Conservation (phyloP, 2,888 invertebrate species). For the Corythucha ciliata region DNA sequence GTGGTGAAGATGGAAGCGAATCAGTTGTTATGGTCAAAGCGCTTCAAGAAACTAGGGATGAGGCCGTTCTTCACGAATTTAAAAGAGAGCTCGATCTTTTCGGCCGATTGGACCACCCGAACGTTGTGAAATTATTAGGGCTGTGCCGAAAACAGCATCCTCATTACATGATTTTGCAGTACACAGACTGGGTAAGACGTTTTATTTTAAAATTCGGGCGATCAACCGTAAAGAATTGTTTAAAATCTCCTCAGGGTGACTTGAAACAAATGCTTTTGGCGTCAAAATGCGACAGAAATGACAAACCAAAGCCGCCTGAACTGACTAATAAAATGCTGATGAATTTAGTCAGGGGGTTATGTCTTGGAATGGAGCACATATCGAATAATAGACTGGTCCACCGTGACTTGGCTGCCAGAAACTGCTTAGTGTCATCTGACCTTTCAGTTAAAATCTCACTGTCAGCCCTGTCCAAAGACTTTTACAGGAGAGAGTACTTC, state of each 20-base stretch:
- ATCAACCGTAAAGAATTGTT: neutral
- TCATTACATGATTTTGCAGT: constrained; percentile 78
- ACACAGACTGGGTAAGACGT: constrained; percentile 77
- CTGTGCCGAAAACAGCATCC: constrained; percentile 77
- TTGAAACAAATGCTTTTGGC: constrained; percentile 79
- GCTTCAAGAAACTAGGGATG: constrained; percentile 66
- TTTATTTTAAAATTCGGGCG: neutral
- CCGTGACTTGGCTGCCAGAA: constrained; percentile 82
- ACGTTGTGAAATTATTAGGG: constrained; percentile 68
- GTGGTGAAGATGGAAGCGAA: constrained; percentile 39
- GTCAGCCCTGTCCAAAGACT: constrained; percentile 70
- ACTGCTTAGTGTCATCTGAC: constrained; percentile 76
- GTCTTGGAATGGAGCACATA: constrained; percentile 70
- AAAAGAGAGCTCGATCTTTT: constrained; percentile 82
- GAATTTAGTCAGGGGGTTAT: constrained; percentile 63
- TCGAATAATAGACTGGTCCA: constrained; percentile 71
- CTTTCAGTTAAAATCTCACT: constrained; percentile 74
- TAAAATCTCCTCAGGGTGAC: constrained; percentile 59
- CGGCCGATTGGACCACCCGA: constrained; percentile 69
- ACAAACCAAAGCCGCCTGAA: constrained; percentile 37
- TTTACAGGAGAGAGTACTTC: constrained; percentile 82
- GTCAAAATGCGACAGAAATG: constrained; percentile 43
- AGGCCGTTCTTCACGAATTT: constrained; percentile 69
- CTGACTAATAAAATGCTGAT: constrained; percentile 51
- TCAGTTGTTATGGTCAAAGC: constrained; percentile 62